Evolutionary conservation across 35 echinoderm and acorn worm species (phyloP).

Genomic region (Antedon bifida): DNA sequence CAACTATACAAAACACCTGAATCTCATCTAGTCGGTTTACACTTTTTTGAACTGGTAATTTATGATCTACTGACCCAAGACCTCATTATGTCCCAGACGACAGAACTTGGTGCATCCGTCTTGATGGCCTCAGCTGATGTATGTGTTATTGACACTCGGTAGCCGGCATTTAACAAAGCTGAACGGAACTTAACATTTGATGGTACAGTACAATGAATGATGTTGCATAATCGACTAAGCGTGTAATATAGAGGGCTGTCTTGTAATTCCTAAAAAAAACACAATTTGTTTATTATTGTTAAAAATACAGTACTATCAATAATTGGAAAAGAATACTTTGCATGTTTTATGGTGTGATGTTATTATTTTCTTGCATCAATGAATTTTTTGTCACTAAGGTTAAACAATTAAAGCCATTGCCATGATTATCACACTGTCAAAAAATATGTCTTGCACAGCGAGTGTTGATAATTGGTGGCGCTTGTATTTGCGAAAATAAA

Average conservation of each 20-base stretch:
- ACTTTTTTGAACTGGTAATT: no score
- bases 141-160: constrained; percentile 78
- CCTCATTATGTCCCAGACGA: constrained; percentile 91
- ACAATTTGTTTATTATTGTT: not conserved
- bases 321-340: not conserved
- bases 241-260: constrained; percentile 82
- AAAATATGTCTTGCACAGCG: no score
- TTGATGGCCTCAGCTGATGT: constrained; percentile 79
- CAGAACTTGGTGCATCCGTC: constrained; percentile 62
- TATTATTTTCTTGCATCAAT: no score
- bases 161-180: constrained; percentile 84
- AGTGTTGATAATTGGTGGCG: no score
- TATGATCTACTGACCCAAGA: constrained; percentile 92
- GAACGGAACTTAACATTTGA: constrained; percentile 61
- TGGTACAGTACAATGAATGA: constrained; percentile 46
- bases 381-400: no score
- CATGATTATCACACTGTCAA: no score
- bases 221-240: constrained; percentile 54
- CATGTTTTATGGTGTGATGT: not conserved
- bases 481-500: no score
- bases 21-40: not conserved
- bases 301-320: not conserved
- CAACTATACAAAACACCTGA: no score
- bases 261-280: constrained; percentile 41
- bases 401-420: no score